A percentile compares a stretch with the other conserved stretches of the same genome.
Conservation (phyloP, 2,113 vertebrate species). For the Hylia prasina region DNA sequence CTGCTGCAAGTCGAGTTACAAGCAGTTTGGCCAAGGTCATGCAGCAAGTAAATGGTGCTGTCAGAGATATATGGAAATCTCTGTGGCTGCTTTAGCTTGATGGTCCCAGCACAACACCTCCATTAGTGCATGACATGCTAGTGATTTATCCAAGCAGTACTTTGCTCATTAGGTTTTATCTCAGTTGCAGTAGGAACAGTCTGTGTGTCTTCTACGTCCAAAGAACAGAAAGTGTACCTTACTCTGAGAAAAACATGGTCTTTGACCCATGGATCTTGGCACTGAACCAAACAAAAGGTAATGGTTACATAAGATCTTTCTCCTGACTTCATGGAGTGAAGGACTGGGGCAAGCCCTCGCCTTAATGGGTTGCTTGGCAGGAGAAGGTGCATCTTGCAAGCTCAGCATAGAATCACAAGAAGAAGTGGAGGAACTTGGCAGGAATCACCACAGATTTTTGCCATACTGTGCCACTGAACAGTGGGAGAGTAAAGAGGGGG, state of each 20-base stretch:
- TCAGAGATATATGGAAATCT: neutral
- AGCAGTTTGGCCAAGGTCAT: neutral
- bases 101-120: neutral
- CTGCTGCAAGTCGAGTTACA: neutral
- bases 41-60: neutral
- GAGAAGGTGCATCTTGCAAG: neutral
- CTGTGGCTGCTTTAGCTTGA: neutral
- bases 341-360: neutral
- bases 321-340: neutral
- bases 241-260: neutral
- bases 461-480: neutral
- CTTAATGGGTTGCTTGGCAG: neutral
- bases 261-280: neutral
- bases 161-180: slow-evolving; percentile 38
- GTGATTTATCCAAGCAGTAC: neutral
- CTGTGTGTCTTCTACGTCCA: neutral
- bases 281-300: neutral
- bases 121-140: neutral
- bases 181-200: neutral
- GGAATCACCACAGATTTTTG: neutral
- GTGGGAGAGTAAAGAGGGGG: accelerated
- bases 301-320: neutral
- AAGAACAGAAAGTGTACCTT: neutral
- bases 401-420: neutral
- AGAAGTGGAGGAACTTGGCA: neutral